These are phyloP conservation scores for Aradophagus sp. DNA, from an alignment of 1,140 invertebrate genomes.

Conservation along the genomic window DNA sequence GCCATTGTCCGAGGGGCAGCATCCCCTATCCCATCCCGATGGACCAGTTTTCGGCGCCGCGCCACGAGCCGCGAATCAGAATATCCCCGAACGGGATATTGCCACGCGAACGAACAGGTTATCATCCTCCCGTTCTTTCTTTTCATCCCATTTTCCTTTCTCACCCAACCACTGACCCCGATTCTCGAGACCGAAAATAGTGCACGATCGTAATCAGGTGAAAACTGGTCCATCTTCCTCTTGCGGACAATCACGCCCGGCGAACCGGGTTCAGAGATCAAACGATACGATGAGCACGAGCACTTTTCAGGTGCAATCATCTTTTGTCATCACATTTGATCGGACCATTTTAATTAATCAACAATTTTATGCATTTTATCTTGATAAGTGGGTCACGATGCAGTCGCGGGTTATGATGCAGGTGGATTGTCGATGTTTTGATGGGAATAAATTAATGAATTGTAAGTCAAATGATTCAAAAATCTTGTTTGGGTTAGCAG, in stretches of 20 bases:
- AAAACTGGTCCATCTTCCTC: constrained; percentile 70
- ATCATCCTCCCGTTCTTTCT: too few relatives aligned
- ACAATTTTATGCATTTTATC: too few relatives aligned
- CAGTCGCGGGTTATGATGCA: too few relatives aligned
- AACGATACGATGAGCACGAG: background rate
- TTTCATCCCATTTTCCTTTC: constrained; percentile 29
- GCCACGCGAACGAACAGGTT: constrained; percentile 71
- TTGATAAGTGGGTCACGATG: too few relatives aligned
- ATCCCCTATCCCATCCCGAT: constrained; percentile 60
- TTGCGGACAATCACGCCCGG: constrained; percentile 6
- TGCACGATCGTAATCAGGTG: constrained; percentile 70
- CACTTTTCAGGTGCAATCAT: constrained; percentile 7
- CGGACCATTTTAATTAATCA: too few relatives aligned
- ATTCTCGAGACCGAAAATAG: constrained; percentile 58
- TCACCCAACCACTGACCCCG: constrained; percentile 37
- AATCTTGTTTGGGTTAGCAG: too few relatives aligned
- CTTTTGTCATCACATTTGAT: too few relatives aligned
- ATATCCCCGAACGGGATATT: constrained; percentile 58
- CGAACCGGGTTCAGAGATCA: constrained; percentile 24
- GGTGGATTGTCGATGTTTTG: too few relatives aligned
- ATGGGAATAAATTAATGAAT: too few relatives aligned
- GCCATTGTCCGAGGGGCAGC: constrained; percentile 61
- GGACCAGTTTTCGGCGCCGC: constrained; percentile 65
- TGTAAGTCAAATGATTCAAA: too few relatives aligned
- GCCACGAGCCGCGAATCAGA: constrained; percentile 45